Conservation (phyloP, 2,888 invertebrate species). For the Ectobius pallidus region DNA sequence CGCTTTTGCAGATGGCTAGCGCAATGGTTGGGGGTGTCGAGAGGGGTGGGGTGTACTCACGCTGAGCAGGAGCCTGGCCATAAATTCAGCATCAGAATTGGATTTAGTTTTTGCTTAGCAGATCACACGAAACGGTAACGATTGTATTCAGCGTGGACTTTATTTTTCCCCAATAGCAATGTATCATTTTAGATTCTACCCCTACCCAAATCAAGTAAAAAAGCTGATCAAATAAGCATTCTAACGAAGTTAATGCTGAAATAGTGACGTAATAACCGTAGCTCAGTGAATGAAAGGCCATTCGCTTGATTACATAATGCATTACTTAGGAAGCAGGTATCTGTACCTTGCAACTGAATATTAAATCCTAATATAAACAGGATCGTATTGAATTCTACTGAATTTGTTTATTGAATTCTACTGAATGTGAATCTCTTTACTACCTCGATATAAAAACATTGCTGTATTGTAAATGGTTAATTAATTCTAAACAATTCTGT, state of each 20-base stretch:
- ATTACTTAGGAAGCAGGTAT: too few relatives aligned
- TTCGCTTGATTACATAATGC: too few relatives aligned
- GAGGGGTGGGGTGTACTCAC: background rate
- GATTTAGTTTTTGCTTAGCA: slow-evolving; percentile 24
- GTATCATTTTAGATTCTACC: background rate
- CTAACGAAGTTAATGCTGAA: background rate
- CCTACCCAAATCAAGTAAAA: background rate
- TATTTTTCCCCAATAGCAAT: background rate
- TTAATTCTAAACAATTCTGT: too few relatives aligned
- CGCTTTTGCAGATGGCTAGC: too few relatives aligned
- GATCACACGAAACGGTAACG: background rate
- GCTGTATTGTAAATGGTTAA: too few relatives aligned
- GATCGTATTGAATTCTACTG: too few relatives aligned
- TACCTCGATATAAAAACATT: too few relatives aligned
- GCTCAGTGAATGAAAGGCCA: background rate
- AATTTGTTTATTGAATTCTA: too few relatives aligned
- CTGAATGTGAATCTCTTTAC: too few relatives aligned
- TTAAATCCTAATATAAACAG: too few relatives aligned
- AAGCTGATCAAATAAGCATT: slow-evolving; percentile 5
- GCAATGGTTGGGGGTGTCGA: too few relatives aligned
- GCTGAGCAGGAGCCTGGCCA: background rate
- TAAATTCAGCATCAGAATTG: slow-evolving; percentile 20
- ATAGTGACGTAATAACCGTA: background rate
- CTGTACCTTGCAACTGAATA: too few relatives aligned
- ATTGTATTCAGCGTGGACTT: background rate